Conservation (phyloP, 2,113 vertebrate species). For the Vulpes ferrilata region DNA sequence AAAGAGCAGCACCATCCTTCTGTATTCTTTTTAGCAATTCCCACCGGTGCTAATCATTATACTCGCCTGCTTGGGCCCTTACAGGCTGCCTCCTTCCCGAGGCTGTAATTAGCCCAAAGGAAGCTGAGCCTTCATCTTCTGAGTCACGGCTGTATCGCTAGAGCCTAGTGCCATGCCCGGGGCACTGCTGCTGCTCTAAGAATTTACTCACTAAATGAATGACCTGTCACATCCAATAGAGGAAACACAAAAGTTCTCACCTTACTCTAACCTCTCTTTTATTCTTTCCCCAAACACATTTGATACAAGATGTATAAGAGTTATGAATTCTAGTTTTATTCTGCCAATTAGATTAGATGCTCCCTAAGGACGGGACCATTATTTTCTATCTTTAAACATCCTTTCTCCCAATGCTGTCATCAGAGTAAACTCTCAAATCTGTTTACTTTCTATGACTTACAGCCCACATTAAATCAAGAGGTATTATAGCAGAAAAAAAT, state of each 20-base stretch:
- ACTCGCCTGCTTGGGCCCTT: background rate
- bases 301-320: background rate
- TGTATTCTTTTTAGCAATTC: background rate
- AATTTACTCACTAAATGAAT: background rate
- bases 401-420: background rate
- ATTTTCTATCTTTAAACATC: background rate
- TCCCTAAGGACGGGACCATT: background rate
- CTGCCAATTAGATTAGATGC: background rate
- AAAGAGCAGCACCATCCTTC: background rate
- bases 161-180: no score
- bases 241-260: background rate
- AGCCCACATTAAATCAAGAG: background rate
- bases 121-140: background rate
- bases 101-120: background rate
- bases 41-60: background rate
- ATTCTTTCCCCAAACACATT: background rate
- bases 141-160: background rate
- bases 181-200: background rate
- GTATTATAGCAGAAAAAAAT: background rate
- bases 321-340: background rate
- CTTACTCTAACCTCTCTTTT: background rate
- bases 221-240: background rate
- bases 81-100: background rate
- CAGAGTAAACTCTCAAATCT: background rate
- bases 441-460: background rate